Conservation (phyloP, 1,140 invertebrate genomes). For the Trichogramma pretiosum region DNA sequence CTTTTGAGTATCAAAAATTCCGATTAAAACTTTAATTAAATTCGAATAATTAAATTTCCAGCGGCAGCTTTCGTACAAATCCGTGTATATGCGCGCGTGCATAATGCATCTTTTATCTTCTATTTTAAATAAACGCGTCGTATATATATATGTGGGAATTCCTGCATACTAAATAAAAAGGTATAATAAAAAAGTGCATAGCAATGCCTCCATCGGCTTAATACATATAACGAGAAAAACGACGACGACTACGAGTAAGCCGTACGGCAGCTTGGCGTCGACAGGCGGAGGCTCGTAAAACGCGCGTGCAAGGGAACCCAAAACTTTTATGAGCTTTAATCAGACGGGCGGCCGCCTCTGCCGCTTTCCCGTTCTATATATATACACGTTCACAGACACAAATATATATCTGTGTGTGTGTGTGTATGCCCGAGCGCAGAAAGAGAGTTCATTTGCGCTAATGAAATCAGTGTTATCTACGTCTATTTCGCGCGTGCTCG, state of each 20-base stretch:
- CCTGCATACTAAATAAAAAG: no score
- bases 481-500: no score
- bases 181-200: no score
- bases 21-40: conserved; percentile 10
- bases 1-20: conserved; percentile 12
- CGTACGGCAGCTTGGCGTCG: no score
- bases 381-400: no score
- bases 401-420: no score
- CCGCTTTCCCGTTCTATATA: no score
- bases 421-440: no score
- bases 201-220: conserved; percentile 6
- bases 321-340: conserved; percentile 33
- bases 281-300: conserved; percentile 14
- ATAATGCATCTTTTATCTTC: not conserved
- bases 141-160: not conserved
- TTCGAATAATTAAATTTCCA: conserved; percentile 1
- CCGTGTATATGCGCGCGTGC: no score
- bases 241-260: not conserved
- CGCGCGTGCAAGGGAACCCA: conserved; percentile 12
- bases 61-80: not conserved
- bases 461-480: conserved; percentile 39
- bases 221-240: conserved; percentile 2
- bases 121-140: not conserved
- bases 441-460: conserved; percentile 34
- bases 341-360: conserved; percentile 27